Conservation (phyloP, 2,797 vertebrate genomes). For the Smutsia gigantea region DNA sequence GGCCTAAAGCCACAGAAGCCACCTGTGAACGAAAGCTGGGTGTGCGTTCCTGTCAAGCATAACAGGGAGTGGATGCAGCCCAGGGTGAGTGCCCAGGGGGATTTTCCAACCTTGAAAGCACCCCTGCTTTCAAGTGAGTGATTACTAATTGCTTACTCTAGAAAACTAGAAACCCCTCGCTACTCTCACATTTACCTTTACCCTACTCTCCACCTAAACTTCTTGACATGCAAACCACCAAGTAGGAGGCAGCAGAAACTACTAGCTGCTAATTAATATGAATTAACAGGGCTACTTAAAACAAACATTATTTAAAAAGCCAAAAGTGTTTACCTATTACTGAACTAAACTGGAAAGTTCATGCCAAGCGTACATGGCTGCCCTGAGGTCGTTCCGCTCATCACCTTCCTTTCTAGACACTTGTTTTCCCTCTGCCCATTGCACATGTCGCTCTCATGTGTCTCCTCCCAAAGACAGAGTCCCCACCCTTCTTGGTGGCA, state of each 20-base stretch:
- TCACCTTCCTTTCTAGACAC: constrained; percentile 36
- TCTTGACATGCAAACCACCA: constrained; percentile 70
- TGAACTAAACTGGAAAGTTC: constrained; percentile 57
- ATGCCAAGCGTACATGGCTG: neutral
- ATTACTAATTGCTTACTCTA: constrained; percentile 40
- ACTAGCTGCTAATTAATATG: constrained; percentile 75
- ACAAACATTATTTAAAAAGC: constrained; percentile 71
- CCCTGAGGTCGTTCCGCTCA: constrained; percentile 16
- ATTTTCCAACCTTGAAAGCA: neutral
- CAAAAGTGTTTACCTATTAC: constrained; percentile 52
- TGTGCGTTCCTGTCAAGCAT: neutral
- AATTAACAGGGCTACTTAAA: constrained; percentile 72
- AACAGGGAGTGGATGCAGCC: neutral
- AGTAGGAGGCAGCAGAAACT: constrained; percentile 75
- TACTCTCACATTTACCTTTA: constrained; percentile 54
- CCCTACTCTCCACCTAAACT: constrained; percentile 49
- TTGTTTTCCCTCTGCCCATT: constrained; percentile 15
- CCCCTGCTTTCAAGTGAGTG: neutral
- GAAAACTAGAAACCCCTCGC: constrained; percentile 52
- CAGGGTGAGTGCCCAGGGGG: constrained; percentile 22
- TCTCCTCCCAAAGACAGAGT: constrained; percentile 1
- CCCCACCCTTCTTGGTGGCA: neutral
- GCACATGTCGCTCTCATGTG: neutral
- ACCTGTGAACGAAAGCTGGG: constrained; percentile 20
- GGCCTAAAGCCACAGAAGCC: constrained; percentile 38